Percentiles rank a stretch among this genome's conserved stretches.
phyloP scores from a whole-genome alignment of 2,888 invertebrate species.

The Ophion slaviceki region DNA sequence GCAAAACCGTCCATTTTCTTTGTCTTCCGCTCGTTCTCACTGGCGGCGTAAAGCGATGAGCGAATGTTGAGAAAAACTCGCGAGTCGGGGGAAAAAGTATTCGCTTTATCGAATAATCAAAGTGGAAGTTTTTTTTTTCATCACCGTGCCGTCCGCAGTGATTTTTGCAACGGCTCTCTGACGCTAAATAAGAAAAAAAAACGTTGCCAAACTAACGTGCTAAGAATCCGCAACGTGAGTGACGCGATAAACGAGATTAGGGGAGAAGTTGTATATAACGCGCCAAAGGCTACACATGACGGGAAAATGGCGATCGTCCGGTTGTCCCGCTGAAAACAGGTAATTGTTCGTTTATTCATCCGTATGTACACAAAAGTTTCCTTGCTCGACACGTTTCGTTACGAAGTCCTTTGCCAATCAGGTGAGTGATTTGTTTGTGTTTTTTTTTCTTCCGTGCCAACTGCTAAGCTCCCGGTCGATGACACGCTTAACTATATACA shows the following conservation, averaged over 20 bases:
- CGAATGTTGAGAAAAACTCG: slow-evolving; percentile 9
- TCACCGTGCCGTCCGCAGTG: slow-evolving; percentile 4
- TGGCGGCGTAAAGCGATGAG: not conserved
- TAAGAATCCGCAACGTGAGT: slow-evolving; percentile 15
- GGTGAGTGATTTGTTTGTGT: slow-evolving; percentile 38
- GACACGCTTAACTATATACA: not conserved
- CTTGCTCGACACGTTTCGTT: not conserved
- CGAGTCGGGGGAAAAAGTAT: not conserved
- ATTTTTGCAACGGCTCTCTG: not conserved
- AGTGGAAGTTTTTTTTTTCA: not conserved
- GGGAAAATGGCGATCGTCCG: slow-evolving; percentile 65
- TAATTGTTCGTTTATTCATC: slow-evolving; percentile 45
- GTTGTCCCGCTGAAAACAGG: slow-evolving; percentile 62
- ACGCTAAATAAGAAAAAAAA: slow-evolving; percentile 29
- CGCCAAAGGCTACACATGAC: slow-evolving; percentile 50
- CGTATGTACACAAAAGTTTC: not conserved
- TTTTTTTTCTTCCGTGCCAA: slow-evolving; percentile 2
- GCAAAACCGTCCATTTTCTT: not conserved
- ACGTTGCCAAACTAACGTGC: slow-evolving; percentile 32
- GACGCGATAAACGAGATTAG: slow-evolving; percentile 33
- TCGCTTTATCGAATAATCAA: not conserved
- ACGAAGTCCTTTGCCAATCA: slow-evolving; percentile 13
- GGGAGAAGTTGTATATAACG: not conserved
- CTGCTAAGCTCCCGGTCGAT: not conserved
- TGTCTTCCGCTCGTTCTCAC: not conserved